A percentile compares a stretch with the other conserved stretches of the same genome.
Evolutionary conservation across 2,888 invertebrate genomes (phyloP).

Genomic region (Rhagium mordax): DNA sequence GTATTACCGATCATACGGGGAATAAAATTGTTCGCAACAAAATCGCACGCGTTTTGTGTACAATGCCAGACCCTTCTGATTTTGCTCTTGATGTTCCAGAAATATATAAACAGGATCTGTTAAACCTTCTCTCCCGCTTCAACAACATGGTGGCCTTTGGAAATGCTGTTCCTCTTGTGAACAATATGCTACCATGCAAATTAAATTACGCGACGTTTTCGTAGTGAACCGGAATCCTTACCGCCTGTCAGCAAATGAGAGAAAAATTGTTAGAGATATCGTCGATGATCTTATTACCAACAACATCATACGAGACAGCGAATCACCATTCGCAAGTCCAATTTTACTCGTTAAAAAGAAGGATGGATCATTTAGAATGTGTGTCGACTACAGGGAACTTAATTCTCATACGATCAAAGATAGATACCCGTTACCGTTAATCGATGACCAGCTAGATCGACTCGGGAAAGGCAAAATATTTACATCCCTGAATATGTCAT

Average conservation of each 20-base stretch:
- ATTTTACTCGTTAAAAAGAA: conserved; percentile 44
- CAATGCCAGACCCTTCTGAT: too few species aligned
- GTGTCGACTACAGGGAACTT: conserved; percentile 50
- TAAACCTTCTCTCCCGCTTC: conserved; percentile 8
- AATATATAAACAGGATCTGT: conserved; percentile 1
- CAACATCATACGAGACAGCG: too few species aligned
- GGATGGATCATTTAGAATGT: conserved; percentile 40
- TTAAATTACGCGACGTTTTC: neutral
- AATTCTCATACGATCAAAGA: too few species aligned
- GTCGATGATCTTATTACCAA: conserved; percentile 36
- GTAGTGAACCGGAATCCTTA: neutral
- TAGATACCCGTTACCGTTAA: conserved; percentile 55
- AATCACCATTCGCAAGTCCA: too few species aligned
- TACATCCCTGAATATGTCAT: conserved; percentile 55
- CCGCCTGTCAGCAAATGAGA: conserved; percentile 14
- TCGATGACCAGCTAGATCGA: conserved; percentile 53
- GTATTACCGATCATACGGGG: conserved; percentile 25
- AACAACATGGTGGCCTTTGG: conserved; percentile 6
- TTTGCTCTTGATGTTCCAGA: neutral
- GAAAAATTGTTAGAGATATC: conserved; percentile 39
- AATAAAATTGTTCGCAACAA: conserved; percentile 15
- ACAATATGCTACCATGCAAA: conserved; percentile 14
- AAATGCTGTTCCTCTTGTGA: conserved; percentile 29
- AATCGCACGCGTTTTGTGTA: conserved; percentile 20
- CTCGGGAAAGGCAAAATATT: conserved; percentile 51